These are phyloP conservation scores for Microctonus hyperodae DNA, from an alignment of 2,888 invertebrate species.

Conservation along the genomic window DNA sequence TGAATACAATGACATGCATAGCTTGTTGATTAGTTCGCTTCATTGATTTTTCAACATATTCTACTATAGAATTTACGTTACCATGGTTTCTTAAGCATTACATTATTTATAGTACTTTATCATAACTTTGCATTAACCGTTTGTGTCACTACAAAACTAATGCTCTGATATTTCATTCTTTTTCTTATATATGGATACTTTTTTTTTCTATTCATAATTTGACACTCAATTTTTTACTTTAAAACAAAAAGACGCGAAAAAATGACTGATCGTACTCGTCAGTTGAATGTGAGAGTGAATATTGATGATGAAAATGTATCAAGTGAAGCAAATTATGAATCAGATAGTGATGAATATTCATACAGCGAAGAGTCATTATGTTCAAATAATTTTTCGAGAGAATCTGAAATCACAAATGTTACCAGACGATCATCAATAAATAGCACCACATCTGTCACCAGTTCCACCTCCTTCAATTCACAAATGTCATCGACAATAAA, in stretches of 20 bases:
- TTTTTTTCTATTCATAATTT: neutral
- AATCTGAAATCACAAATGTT: slow-evolving; percentile 45
- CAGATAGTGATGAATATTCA: slow-evolving; percentile 44
- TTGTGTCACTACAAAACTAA: neutral
- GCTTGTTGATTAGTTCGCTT: neutral
- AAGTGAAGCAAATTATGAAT: slow-evolving; percentile 36
- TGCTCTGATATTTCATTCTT: neutral
- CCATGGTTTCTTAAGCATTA: slow-evolving; percentile 11
- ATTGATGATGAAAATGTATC: slow-evolving; percentile 38
- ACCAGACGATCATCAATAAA: slow-evolving; percentile 42
- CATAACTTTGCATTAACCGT: neutral
- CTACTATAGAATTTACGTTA: neutral
- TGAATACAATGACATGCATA: neutral
- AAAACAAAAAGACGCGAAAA: slow-evolving; percentile 25
- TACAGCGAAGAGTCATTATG: slow-evolving; percentile 50
- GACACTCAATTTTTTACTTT: neutral
- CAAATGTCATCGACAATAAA: neutral
- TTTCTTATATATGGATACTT: neutral
- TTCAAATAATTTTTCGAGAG: slow-evolving; percentile 46
- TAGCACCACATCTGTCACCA: slow-evolving; percentile 3
- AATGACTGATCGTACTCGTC: slow-evolving; percentile 32
- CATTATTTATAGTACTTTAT: neutral
- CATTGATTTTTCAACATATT: neutral
- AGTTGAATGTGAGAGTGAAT: slow-evolving; percentile 35
- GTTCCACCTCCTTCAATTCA: neutral